Evolutionary conservation across 1,140 invertebrate species (phyloP), one percentile per base, ranked within the genome.

Genomic region (Atta texana): DNA sequence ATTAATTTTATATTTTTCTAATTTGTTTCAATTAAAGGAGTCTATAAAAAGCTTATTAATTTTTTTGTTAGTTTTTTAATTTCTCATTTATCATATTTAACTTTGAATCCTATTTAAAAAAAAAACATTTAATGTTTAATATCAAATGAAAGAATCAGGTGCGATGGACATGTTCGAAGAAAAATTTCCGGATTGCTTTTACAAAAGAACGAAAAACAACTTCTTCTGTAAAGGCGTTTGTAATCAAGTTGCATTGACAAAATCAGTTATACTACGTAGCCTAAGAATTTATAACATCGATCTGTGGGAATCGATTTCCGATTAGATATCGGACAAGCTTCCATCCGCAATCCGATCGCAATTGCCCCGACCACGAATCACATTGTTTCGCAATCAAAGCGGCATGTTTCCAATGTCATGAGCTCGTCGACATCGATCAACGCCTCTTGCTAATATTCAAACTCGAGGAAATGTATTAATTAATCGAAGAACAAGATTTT

Each of bases 331-430:
- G 66, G 39, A 64, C 61, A 57, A 49, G 44, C 78, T 49, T 59
- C 61, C 78, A 51, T 14, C n/a, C 61, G 55, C 81, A 69, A 88
- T 77, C 82, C 84, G 74, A 89, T 91, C 85, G 24, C 82, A 76
- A 91, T 88, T 88, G 66, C 63, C 39, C 24, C 76, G 86, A 88
- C 78, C 84, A 71, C 85, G 69, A 53, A 31, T 59, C 63, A 78
- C 88, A 92, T 92, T 92, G 91, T 92, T 89, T 86, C 86, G 63
- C 86, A 91, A 92, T 92, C 91, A 85, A 89, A 87, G 87, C 18
- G 53, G 81, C 87, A 89, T 91, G 91, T 89, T 92, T 91, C 85
- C 86, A 66, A 31, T 66, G 71, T 84, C 72, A 84, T 69, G 66
- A 80, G 71, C 78, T 84, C 78, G 53, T 91, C 66, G 80, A 75